phyloP scores from a whole-genome alignment of 2,888 invertebrate species.

The Thelaira solivaga region DNA sequence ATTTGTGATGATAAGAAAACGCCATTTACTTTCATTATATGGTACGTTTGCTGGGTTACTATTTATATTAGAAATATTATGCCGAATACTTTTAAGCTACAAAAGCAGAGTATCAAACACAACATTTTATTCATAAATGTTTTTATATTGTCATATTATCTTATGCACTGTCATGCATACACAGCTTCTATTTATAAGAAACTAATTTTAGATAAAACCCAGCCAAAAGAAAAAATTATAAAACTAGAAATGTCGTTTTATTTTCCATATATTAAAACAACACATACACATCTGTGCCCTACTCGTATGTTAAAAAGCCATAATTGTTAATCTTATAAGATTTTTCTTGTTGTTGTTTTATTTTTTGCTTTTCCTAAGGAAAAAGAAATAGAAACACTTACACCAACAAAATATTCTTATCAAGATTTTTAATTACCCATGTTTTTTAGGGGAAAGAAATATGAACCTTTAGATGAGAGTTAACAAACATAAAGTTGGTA shows the following conservation, averaged over 20 bases:
- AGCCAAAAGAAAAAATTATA: conserved; percentile 38
- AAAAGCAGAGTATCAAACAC: background rate
- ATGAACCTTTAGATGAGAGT: conserved; percentile 33
- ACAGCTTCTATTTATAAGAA: conserved; percentile 2
- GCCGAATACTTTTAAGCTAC: conserved; percentile 4
- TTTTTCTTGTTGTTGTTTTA: conserved; percentile 2
- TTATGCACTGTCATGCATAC: conserved; percentile 28
- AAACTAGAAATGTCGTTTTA: conserved; percentile 14
- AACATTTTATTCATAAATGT: conserved; percentile 35
- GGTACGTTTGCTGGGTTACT: too few species aligned
- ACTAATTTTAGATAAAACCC: conserved; percentile 55
- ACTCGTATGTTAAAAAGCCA: conserved; percentile 23
- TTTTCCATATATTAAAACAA: conserved; percentile 9
- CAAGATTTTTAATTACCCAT: conserved; percentile 62
- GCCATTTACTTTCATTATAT: too few species aligned
- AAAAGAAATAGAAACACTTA: background rate
- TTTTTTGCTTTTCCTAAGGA: background rate
- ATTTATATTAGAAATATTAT: background rate
- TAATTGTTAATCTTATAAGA: conserved; percentile 51
- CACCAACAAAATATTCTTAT: conserved; percentile 51
- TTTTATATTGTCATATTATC: conserved; percentile 48
- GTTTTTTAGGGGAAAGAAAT: conserved; percentile 55
- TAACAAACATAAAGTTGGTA: background rate
- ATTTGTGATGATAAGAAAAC: too few species aligned
- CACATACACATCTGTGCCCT: conserved; percentile 1